Conservation (phyloP, 64 coral and sea anemone species). For the Pocillopora damicornis region DNA sequence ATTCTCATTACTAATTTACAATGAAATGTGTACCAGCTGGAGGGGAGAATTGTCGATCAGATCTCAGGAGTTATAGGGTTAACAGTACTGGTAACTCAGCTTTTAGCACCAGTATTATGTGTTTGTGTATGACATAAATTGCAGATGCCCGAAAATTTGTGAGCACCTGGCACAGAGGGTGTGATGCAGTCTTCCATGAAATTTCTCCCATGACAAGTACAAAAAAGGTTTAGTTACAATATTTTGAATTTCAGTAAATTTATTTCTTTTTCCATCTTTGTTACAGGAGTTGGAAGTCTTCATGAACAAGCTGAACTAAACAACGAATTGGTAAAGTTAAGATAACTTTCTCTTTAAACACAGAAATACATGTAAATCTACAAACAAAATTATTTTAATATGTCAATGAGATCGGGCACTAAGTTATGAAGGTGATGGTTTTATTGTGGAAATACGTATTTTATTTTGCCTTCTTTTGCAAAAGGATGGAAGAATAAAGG, state of each 20-base stretch:
- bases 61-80: no score
- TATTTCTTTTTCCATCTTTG: not conserved
- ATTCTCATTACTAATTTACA: not conserved
- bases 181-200: no score
- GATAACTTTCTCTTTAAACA: not conserved
- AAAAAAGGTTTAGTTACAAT: no score
- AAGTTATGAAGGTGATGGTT: no score
- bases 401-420: not conserved
- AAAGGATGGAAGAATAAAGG: no score
- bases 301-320: conserved; percentile 92
- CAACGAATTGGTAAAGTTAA: conserved; percentile 70
- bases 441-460: no score
- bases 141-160: no score
- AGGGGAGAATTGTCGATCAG: not conserved
- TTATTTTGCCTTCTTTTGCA: no score
- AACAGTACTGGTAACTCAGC: no score
- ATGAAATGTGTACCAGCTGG: conserved; percentile 8
- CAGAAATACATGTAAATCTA: not conserved
- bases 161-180: not conserved
- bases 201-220: no score
- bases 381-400: not conserved
- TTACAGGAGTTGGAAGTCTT: conserved; percentile 83
- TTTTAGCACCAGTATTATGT: no score
- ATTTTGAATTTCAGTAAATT: not conserved
- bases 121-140: no score